Conservation (phyloP, 1,140 invertebrate species). For the Acromyrmex charruanus region DNA sequence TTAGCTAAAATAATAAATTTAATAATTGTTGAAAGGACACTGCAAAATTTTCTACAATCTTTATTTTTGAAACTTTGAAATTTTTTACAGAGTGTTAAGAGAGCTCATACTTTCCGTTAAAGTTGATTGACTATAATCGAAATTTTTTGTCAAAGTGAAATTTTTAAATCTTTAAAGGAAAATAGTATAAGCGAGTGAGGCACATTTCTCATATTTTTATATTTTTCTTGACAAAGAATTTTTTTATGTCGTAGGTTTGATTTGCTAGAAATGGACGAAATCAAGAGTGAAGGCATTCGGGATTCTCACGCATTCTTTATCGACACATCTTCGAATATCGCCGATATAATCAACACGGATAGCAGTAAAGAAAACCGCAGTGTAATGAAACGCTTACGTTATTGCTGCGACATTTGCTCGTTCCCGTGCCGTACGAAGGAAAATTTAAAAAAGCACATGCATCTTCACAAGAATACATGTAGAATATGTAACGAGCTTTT, state of each 20-base stretch:
- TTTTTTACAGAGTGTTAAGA: neutral
- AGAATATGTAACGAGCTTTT: conserved; percentile 23
- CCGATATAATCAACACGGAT: neutral
- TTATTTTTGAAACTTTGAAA: neutral
- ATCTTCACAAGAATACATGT: conserved; percentile 35
- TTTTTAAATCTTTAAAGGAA: conserved; percentile 25
- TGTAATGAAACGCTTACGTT: conserved; percentile 2
- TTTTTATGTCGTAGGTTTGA: conserved; percentile 50
- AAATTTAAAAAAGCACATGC: conserved; percentile 25
- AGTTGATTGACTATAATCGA: neutral
- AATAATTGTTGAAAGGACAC: neutral
- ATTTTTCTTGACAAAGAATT: conserved; percentile 26
- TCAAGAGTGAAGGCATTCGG: conserved; percentile 31
- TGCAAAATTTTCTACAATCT: neutral
- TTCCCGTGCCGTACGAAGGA: conserved; percentile 37
- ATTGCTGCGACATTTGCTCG: conserved; percentile 20
- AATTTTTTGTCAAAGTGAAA: neutral
- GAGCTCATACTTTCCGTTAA: neutral
- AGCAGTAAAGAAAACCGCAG: conserved; percentile 18
- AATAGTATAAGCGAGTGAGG: conserved; percentile 6
- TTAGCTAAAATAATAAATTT: conserved; percentile 4
- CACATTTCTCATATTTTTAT: conserved; percentile 2
- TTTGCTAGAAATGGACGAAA: conserved; percentile 33
- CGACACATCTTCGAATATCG: conserved; percentile 1
- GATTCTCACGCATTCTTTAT: conserved; percentile 19